phyloP scores from a whole-genome alignment of 2,113 vertebrate species.

The Gadus macrocephalus region DNA sequence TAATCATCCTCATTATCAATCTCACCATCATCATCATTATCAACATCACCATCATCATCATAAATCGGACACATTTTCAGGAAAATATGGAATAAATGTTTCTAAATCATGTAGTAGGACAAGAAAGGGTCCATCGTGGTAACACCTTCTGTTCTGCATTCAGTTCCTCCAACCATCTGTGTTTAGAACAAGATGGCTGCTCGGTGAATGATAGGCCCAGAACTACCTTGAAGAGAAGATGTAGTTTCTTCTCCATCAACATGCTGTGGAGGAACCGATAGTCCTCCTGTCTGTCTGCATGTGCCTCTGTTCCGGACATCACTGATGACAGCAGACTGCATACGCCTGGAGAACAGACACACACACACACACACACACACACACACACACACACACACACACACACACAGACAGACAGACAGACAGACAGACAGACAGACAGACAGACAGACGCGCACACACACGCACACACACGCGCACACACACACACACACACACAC shows the following conservation, averaged over 20 bases:
- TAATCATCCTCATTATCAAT: neutral
- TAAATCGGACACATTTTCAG: neutral
- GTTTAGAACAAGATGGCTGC: no score
- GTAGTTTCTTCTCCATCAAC: slow-evolving; percentile 69
- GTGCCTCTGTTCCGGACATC: slow-evolving; percentile 54
- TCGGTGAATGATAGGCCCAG: neutral
- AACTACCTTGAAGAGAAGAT: slow-evolving; percentile 65
- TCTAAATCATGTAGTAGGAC: neutral
- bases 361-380: neutral
- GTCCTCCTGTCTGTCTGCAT: slow-evolving; percentile 63
- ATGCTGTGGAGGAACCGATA: slow-evolving; percentile 70
- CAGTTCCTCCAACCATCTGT: neutral
- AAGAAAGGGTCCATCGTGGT: neutral
- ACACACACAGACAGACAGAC: slow-evolving; percentile 2
- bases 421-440: neutral
- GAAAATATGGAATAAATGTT: neutral
- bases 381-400: slow-evolving; percentile 14
- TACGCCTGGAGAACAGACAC: slow-evolving; percentile 33
- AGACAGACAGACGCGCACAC: neutral
- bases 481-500: neutral
- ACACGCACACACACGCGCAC: slow-evolving; percentile 7
- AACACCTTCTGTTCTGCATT: no score
- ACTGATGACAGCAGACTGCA: slow-evolving; percentile 41
- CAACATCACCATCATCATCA: neutral
- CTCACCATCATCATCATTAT: neutral